These are phyloP conservation scores for Rugalucina vietnamica DNA, from an alignment of 2,888 invertebrate genomes.

Conservation along the genomic window DNA sequence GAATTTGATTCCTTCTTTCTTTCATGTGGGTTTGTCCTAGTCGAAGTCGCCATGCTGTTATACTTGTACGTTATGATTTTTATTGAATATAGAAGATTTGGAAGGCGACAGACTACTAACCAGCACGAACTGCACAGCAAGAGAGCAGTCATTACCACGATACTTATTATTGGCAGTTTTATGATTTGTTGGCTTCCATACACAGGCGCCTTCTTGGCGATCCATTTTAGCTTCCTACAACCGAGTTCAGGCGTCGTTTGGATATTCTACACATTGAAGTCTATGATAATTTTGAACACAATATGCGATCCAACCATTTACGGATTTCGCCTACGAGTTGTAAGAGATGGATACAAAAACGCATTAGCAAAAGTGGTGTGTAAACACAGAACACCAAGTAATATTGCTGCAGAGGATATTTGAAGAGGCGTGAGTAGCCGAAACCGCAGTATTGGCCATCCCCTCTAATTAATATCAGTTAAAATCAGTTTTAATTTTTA, in stretches of 20 bases:
- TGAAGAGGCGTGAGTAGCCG: no score
- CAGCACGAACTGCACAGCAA: conserved; percentile 68
- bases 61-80: conserved; percentile 74
- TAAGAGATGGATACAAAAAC: conserved; percentile 69
- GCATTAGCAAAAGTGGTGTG: no score
- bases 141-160: conserved; percentile 75
- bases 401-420: no score
- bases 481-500: no score
- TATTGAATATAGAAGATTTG: conserved; percentile 64
- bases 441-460: no score
- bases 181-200: conserved; percentile 76
- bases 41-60: conserved; percentile 58
- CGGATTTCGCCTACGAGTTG: conserved; percentile 70
- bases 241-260: conserved; percentile 48
- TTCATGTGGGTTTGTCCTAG: neutral
- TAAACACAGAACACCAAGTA: no score
- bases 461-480: no score
- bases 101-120: conserved; percentile 38
- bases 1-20: conserved; percentile 60
- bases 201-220: conserved; percentile 70
- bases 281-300: conserved; percentile 68
- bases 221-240: conserved; percentile 64
- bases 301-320: conserved; percentile 75
- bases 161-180: conserved; percentile 77
- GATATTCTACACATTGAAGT: conserved; percentile 67